Percentiles rank a stretch among this genome's conserved stretches.
Conservation (phyloP, 2,797 vertebrate genomes). For the Tenualosa thibaudeaui region DNA sequence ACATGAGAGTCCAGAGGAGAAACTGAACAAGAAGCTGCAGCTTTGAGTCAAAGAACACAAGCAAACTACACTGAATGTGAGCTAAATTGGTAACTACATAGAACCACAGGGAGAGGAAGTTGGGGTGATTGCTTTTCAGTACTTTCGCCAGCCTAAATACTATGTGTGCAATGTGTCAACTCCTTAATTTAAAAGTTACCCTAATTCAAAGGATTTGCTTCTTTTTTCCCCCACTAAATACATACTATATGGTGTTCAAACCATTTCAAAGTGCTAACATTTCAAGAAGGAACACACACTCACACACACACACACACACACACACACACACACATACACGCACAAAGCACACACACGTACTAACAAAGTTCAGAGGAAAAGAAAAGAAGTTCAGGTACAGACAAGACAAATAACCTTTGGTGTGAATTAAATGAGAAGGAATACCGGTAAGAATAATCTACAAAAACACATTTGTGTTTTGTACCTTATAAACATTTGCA, state of each 20-base stretch:
- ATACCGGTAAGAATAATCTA: conserved; percentile 1
- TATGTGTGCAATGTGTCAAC: background rate
- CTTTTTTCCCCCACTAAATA: background rate
- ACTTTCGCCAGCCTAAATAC: background rate
- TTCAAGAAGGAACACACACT: conserved; percentile 17
- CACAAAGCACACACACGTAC: background rate
- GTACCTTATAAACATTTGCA: conserved; percentile 11
- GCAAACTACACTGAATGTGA: background rate
- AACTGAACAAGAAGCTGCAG: background rate
- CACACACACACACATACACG: background rate
- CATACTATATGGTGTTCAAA: conserved; percentile 15
- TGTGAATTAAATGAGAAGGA: conserved; percentile 25
- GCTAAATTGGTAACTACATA: background rate
- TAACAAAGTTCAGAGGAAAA: conserved; percentile 7
- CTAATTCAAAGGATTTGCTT: conserved; percentile 1
- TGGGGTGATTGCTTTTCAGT: conserved; percentile 7
- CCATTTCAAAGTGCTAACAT: conserved; percentile 29
- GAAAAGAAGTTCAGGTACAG: conserved; percentile 3
- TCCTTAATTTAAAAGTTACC: background rate
- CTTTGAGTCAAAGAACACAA: background rate
- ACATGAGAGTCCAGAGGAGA: background rate
- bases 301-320: conserved; percentile 20
- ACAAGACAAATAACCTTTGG: conserved; percentile 38
- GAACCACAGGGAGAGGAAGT: background rate
- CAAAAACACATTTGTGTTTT: conserved; percentile 10